Percentiles rank a stretch among this genome's conserved stretches.
Evolutionary conservation across 2,888 invertebrate species (phyloP).

Genomic region (Hydropsyche betteni): DNA sequence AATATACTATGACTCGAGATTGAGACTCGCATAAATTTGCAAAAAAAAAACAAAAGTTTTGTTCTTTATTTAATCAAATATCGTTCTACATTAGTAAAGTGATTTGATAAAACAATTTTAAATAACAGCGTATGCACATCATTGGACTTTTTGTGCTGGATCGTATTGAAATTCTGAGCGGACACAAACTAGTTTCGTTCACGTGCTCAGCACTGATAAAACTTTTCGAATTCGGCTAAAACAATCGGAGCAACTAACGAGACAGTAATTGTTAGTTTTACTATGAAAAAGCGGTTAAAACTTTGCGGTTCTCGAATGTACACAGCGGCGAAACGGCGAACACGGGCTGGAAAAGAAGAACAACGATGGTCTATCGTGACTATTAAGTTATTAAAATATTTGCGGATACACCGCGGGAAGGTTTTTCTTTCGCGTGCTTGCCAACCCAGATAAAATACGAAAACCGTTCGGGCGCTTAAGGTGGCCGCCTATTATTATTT

Average conservation of each 20-base stretch:
- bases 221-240: constrained; percentile 33
- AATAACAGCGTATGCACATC: too few species aligned
- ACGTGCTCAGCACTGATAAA: constrained; percentile 36
- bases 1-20: too few species aligned
- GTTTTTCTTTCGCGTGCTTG: constrained; percentile 11
- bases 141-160: neutral
- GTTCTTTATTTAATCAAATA: too few species aligned
- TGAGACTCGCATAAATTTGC: too few species aligned
- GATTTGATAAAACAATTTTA: too few species aligned
- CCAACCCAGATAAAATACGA: constrained; percentile 1
- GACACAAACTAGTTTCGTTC: constrained; percentile 22
- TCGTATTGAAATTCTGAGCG: constrained; percentile 27
- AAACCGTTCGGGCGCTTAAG: neutral
- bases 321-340: neutral
- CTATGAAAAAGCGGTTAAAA: constrained; percentile 41
- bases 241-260: constrained; percentile 34
- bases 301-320: constrained; percentile 33
- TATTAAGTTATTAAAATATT: constrained; percentile 51
- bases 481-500: too few species aligned
- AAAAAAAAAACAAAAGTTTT: too few species aligned
- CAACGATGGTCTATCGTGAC: constrained; percentile 43
- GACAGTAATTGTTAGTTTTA: constrained; percentile 40
- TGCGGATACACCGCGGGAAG: neutral
- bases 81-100: too few species aligned
- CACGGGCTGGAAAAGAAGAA: constrained; percentile 3